Conservation (phyloP, 2,797 vertebrate species). For the Avahi laniger region DNA sequence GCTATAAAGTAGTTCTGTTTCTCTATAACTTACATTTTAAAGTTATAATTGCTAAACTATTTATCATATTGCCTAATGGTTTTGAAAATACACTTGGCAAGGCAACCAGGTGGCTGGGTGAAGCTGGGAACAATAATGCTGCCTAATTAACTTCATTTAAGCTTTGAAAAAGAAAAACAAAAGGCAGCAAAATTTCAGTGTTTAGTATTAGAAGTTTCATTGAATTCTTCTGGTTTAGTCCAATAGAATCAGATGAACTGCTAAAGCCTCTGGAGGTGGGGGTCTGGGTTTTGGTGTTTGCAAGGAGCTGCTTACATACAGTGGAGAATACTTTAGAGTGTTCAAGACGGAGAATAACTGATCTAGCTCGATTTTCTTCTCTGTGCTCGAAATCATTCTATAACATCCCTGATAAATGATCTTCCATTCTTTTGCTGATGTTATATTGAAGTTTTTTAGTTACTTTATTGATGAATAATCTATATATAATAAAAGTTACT, state of each 20-base stretch:
- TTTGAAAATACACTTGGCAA: slow-evolving; percentile 63
- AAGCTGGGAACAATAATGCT: slow-evolving; percentile 26
- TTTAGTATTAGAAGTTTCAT: background rate
- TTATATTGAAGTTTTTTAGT: background rate
- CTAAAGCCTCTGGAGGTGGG: background rate
- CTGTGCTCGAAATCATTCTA: background rate
- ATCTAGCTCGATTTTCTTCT: background rate
- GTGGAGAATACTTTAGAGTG: too few species aligned
- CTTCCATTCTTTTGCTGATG: background rate
- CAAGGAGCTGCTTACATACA: background rate
- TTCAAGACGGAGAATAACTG: background rate
- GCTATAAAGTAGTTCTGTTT: slow-evolving; percentile 51
- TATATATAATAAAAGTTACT: background rate
- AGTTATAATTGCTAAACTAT: slow-evolving; percentile 63
- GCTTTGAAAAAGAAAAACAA: background rate
- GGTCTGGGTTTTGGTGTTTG: background rate
- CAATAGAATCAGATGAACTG: background rate
- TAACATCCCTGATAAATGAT: background rate
- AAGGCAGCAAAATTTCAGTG: background rate
- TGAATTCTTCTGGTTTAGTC: background rate
- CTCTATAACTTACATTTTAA: slow-evolving; percentile 62
- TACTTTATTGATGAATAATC: background rate
- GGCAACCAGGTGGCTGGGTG: background rate
- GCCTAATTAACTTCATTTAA: slow-evolving; percentile 50
- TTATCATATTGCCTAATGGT: slow-evolving; percentile 49